Conservation (phyloP, 2,113 vertebrate genomes). For the Choloepus hoffmanni region DNA sequence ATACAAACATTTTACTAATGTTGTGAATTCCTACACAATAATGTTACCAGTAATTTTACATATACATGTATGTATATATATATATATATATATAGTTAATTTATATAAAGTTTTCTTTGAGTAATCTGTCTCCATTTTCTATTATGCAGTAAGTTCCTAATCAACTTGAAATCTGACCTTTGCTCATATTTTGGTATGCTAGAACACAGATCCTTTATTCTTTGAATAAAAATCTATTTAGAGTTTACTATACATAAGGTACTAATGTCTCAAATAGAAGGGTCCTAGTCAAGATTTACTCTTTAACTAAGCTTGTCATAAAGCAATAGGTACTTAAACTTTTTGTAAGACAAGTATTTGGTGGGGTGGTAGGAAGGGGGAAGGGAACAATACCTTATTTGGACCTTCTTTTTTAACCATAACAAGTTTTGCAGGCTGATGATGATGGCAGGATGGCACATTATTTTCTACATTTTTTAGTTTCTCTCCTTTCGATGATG, state of each 20-base stretch:
- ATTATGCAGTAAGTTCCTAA: neutral
- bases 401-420: constrained; percentile 88
- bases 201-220: neutral
- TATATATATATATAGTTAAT: no score
- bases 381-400: constrained; percentile 86
- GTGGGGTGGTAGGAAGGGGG: rapidly evolving
- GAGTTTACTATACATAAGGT: neutral
- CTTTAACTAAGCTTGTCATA: neutral
- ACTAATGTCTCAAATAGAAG: neutral
- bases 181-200: neutral
- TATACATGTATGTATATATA: no score
- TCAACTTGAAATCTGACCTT: neutral
- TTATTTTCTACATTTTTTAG: constrained; percentile 50
- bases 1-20: neutral
- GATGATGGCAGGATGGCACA: constrained; percentile 85
- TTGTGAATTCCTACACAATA: neutral
- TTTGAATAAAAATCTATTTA: neutral
- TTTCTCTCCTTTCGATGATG: constrained; percentile 71
- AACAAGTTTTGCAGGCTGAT: constrained; percentile 86
- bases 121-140: neutral
- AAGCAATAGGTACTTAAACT: neutral
- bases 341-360: neutral
- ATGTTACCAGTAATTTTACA: neutral
- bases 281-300: neutral
- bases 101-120: neutral